Percentiles rank a stretch among this genome's conserved stretches.
These are phyloP conservation scores for Hypomesus transpacificus DNA, from an alignment of 2,113 vertebrate species.

Conservation along the genomic window DNA sequence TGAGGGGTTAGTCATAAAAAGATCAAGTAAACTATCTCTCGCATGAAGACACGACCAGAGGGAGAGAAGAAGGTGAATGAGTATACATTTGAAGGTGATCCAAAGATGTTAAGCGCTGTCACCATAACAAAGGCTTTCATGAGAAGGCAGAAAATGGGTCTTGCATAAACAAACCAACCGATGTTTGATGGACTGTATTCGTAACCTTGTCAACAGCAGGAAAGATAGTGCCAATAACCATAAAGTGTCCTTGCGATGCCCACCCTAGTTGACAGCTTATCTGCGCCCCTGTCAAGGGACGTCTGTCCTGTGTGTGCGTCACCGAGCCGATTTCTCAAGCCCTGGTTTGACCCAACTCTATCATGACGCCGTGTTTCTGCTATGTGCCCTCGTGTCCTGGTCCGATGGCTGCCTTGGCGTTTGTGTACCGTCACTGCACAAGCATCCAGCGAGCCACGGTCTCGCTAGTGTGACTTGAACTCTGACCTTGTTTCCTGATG, in stretches of 20 bases:
- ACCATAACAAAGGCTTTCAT: neutral
- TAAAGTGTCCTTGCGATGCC: neutral
- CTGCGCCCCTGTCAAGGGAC: neutral
- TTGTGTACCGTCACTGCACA: conserved; percentile 34
- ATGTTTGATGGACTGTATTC: too few species aligned
- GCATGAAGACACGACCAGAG: too few species aligned
- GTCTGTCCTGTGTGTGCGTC: neutral
- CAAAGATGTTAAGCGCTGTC: neutral
- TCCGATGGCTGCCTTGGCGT: neutral
- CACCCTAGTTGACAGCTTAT: neutral
- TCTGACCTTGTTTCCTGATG: conserved; percentile 27
- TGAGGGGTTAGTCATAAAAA: too few species aligned
- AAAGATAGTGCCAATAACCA: too few species aligned
- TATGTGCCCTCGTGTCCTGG: neutral
- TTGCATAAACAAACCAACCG: too few species aligned
- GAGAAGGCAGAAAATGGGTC: neutral
- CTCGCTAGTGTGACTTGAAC: conserved; percentile 23
- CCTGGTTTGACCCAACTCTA: neutral
- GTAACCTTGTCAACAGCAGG: too few species aligned
- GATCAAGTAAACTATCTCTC: too few species aligned
- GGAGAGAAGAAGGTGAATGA: too few species aligned
- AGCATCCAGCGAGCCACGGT: conserved; percentile 15
- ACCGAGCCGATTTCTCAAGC: neutral
- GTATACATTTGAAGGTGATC: too few species aligned
- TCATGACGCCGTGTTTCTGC: neutral